These are phyloP conservation scores for Menura novaehollandiae DNA, from an alignment of 2,113 vertebrate genomes.

Conservation along the genomic window DNA sequence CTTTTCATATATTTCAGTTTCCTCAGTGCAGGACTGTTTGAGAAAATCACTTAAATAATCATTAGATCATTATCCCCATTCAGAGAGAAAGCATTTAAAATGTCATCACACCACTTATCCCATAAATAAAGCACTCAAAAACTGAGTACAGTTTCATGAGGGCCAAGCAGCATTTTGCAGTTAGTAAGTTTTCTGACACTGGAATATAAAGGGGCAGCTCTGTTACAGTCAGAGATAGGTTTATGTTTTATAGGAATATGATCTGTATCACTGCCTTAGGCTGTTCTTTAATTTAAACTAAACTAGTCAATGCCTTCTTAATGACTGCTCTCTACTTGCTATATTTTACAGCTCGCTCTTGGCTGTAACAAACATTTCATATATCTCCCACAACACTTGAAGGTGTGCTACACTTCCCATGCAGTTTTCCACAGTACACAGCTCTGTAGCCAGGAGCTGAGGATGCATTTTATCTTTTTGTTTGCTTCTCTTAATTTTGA, in stretches of 20 bases:
- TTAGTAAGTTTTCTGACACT: neutral
- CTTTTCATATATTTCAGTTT: neutral
- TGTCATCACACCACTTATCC: neutral
- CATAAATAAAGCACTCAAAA: slow-evolving; percentile 27
- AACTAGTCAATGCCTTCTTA: neutral
- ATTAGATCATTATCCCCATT: neutral
- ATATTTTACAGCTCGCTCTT: neutral
- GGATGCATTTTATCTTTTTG: neutral
- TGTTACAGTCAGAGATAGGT: neutral
- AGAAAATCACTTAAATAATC: slow-evolving; percentile 8
- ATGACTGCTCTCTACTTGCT: neutral
- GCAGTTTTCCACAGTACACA: neutral
- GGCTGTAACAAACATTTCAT: neutral
- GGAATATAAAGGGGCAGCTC: neutral
- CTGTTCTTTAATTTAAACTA: neutral
- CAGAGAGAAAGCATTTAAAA: slow-evolving; percentile 5
- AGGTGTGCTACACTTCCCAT: neutral
- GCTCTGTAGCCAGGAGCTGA: neutral
- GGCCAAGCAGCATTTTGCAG: neutral
- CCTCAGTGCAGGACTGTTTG: neutral
- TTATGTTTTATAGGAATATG: neutral
- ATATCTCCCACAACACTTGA: neutral
- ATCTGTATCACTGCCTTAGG: neutral
- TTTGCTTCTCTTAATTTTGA: neutral
- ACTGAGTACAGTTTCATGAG: neutral